Conservation (phyloP, 2,113 vertebrate genomes). For the Cottus gobio region DNA sequence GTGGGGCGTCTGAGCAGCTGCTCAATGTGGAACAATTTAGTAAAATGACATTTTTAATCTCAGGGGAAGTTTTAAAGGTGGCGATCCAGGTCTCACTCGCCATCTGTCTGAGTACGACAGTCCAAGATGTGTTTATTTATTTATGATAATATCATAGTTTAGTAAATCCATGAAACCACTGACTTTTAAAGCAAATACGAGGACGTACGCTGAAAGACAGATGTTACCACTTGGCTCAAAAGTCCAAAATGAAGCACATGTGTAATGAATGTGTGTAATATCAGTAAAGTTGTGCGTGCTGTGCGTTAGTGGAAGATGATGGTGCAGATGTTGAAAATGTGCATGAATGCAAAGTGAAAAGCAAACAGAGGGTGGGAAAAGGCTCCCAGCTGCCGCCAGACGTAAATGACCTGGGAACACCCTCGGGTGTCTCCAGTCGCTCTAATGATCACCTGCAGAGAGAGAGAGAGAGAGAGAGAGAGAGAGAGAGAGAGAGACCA, state of each 20-base stretch:
- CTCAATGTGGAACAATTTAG: background rate
- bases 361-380: background rate
- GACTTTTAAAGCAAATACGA: background rate
- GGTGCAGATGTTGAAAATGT: too few relatives aligned
- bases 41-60: background rate
- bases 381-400: background rate
- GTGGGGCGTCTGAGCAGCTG: slow-evolving; percentile 14
- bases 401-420: background rate
- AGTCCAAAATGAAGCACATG: background rate
- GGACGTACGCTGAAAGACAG: background rate
- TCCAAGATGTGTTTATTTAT: too few relatives aligned
- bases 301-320: too few relatives aligned
- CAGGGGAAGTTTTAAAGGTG: background rate
- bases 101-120: background rate
- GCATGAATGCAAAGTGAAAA: too few relatives aligned
- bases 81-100: background rate
- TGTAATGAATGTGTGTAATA: too few relatives aligned
- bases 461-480: background rate
- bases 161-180: slow-evolving; percentile 14
- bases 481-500: too few relatives aligned
- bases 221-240: background rate
- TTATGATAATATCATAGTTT: too few relatives aligned
- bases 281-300: too few relatives aligned
- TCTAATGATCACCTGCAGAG: background rate
- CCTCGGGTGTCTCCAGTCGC: background rate